Conservation (phyloP, 2,888 invertebrate species). For the Spodoptera picta region DNA sequence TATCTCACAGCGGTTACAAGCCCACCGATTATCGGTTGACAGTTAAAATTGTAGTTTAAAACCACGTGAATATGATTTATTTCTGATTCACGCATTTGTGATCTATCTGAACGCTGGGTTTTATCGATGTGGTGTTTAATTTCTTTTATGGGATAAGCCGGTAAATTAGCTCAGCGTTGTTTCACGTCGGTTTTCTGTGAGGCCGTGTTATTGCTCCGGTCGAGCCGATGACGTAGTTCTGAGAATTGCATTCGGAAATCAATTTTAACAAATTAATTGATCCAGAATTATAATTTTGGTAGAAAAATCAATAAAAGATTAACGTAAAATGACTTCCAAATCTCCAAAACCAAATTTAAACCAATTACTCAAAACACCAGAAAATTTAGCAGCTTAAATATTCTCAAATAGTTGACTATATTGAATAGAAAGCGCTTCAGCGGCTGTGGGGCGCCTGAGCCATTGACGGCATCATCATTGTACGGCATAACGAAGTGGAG, state of each 20-base stretch:
- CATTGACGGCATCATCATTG: slow-evolving; percentile 20
- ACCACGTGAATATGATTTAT: slow-evolving; percentile 34
- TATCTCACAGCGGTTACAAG: slow-evolving; percentile 25
- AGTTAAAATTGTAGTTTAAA: slow-evolving; percentile 28
- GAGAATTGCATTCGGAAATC: no score
- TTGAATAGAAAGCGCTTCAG: slow-evolving; percentile 20
- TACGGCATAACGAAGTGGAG: slow-evolving; percentile 42
- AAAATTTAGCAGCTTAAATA: not conserved
- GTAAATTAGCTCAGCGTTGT: no score
- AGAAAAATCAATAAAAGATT: no score
- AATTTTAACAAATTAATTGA: no score
- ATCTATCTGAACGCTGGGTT: not conserved
- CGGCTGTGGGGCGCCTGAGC: slow-evolving; percentile 1
- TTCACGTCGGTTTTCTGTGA: no score
- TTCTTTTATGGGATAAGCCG: no score
- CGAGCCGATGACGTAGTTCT: no score
- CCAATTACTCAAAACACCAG: no score
- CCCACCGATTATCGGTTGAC: slow-evolving; percentile 32
- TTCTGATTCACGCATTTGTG: slow-evolving; percentile 2
- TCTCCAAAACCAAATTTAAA: no score
- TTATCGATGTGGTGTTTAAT: not conserved
- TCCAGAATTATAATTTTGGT: no score
- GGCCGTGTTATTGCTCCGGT: no score
- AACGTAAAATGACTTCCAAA: no score
- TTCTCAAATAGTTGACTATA: slow-evolving; percentile 31